phyloP scores from a whole-genome alignment of 2,888 invertebrate genomes.

The Gnatocerus cornutus region DNA sequence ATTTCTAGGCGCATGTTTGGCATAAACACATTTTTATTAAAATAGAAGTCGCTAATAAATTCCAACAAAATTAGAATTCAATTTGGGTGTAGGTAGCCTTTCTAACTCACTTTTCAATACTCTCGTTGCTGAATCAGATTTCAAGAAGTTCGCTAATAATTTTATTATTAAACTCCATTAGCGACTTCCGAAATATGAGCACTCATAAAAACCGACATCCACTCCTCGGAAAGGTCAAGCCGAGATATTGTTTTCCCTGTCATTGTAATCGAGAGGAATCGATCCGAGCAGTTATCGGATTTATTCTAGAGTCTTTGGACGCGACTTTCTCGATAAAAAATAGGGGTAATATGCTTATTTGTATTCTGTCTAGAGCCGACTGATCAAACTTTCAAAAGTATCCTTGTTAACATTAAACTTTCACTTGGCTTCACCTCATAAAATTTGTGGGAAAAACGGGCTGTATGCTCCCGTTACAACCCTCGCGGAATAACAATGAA shows the following conservation, averaged over 20 bases:
- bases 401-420: conserved; percentile 23
- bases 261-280: conserved; percentile 14
- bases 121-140: too few relatives aligned
- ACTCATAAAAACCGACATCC: too few relatives aligned
- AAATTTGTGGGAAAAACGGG: not conserved
- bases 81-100: too few relatives aligned
- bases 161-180: too few relatives aligned
- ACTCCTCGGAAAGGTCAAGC: conserved; percentile 4
- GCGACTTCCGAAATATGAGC: too few relatives aligned
- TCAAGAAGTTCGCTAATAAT: too few relatives aligned
- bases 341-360: not conserved
- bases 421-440: conserved; percentile 18
- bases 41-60: too few relatives aligned
- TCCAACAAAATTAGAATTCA: too few relatives aligned
- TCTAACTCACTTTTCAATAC: too few relatives aligned
- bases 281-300: not conserved
- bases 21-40: too few relatives aligned
- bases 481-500: conserved; percentile 7
- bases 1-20: too few relatives aligned
- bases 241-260: conserved; percentile 6
- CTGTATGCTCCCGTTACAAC: not conserved
- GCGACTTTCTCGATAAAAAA: not conserved
- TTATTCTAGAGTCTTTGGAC: conserved; percentile 1
- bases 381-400: conserved; percentile 15
- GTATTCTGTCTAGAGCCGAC: not conserved